Percentiles rank a stretch among this genome's conserved stretches.
Conservation (phyloP, 1,140 invertebrate species). For the Laodelphax striatellus region DNA sequence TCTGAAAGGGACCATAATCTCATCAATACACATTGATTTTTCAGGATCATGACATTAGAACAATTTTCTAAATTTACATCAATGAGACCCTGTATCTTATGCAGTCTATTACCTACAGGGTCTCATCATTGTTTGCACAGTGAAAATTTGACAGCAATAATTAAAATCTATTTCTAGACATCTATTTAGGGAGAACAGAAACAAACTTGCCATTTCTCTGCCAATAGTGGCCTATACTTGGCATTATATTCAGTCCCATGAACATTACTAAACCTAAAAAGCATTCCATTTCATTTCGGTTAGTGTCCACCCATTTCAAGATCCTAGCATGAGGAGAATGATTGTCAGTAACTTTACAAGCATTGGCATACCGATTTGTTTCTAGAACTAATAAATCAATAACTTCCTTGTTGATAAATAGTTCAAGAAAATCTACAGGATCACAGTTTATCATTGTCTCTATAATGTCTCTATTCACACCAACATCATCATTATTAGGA, state of each 20-base stretch:
- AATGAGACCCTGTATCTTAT: constrained; percentile 20
- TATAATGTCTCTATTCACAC: not conserved
- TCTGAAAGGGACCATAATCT: constrained; percentile 27
- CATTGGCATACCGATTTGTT: constrained; percentile 20
- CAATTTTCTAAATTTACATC: constrained; percentile 19
- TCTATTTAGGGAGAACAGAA: not conserved
- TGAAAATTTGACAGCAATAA: constrained; percentile 19
- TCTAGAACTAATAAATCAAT: constrained; percentile 17
- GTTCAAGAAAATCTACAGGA: not conserved
- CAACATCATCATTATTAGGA: not conserved
- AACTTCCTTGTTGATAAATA: constrained; percentile 5
- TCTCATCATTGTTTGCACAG: constrained; percentile 21
- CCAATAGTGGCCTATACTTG: constrained; percentile 8
- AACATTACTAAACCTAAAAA: constrained; percentile 22
- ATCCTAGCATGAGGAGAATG: constrained; percentile 4
- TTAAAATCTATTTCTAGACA: constrained; percentile 19
- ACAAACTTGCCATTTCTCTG: not conserved
- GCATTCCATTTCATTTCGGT: constrained; percentile 19
- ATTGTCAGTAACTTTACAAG: not conserved
- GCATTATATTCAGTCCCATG: constrained; percentile 18
- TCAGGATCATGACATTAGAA: constrained; percentile 20
- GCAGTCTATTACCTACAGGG: constrained; percentile 14
- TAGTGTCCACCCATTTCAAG: constrained; percentile 4
- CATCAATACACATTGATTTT: constrained; percentile 25
- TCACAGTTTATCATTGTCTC: not conserved